These are phyloP conservation scores for Lysandra bellargus DNA, from an alignment of 2,888 invertebrate species.

Conservation along the genomic window DNA sequence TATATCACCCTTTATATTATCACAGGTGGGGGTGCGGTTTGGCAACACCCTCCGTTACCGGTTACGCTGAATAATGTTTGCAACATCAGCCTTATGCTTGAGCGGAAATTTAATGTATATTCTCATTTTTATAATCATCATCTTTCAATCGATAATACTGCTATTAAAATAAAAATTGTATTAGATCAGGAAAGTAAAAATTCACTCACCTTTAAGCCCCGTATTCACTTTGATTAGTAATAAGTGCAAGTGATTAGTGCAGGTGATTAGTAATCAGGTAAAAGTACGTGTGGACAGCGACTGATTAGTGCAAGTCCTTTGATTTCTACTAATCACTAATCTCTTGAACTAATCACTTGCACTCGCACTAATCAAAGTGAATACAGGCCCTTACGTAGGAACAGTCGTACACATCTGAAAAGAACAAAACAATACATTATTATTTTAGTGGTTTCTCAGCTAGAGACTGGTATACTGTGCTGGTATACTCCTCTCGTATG, in stretches of 20 bases:
- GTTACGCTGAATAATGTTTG: background rate
- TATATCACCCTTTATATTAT: conserved; percentile 23
- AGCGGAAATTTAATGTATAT: background rate
- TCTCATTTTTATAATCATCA: background rate
- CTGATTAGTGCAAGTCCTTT: too few species aligned
- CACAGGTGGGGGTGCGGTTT: conserved; percentile 8
- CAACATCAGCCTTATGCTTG: background rate
- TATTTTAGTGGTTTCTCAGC: background rate
- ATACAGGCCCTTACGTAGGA: too few species aligned
- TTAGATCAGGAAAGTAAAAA: background rate
- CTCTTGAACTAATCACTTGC: too few species aligned
- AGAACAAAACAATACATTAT: background rate
- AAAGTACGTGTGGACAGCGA: too few species aligned
- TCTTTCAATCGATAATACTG: background rate
- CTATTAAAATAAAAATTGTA: background rate
- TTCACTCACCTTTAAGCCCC: background rate
- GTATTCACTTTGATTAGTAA: too few species aligned
- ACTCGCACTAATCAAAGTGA: too few species aligned
- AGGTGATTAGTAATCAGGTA: too few species aligned
- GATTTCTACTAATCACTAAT: too few species aligned
- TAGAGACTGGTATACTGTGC: too few species aligned
- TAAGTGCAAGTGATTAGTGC: too few species aligned
- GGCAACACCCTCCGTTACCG: background rate
- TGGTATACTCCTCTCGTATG: background rate
- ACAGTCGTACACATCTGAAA: background rate